These are phyloP conservation scores for Leucozona laternaria DNA, from an alignment of 2,888 invertebrate genomes.

Conservation along the genomic window DNA sequence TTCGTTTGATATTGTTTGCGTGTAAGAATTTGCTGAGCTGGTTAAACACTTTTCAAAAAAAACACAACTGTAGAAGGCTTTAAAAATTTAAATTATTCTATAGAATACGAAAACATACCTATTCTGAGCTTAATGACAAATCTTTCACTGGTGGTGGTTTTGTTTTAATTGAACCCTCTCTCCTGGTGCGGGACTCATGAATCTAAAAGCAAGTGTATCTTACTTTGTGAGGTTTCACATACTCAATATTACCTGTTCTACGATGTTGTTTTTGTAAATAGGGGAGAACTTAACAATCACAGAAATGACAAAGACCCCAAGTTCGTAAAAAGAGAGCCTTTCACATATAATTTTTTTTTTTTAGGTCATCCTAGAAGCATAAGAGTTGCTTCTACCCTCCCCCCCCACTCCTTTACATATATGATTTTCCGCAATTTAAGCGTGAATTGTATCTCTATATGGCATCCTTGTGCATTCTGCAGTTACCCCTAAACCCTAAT, in stretches of 20 bases:
- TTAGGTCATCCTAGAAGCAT: slow-evolving; percentile 64
- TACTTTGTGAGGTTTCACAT: slow-evolving; percentile 27
- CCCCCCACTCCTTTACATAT: not conserved
- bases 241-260: slow-evolving; percentile 19
- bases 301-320: slow-evolving; percentile 35
- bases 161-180: slow-evolving; percentile 5
- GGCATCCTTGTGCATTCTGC: slow-evolving; percentile 62
- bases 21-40: too few relatives aligned
- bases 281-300: slow-evolving; percentile 34
- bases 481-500: slow-evolving; percentile 54
- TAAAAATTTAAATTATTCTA: too few relatives aligned
- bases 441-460: slow-evolving; percentile 46
- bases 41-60: too few relatives aligned
- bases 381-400: slow-evolving; percentile 23
- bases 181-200: not conserved
- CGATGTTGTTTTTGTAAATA: not conserved
- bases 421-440: slow-evolving; percentile 60
- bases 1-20: too few relatives aligned
- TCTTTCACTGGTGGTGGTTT: not conserved
- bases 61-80: too few relatives aligned
- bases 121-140: not conserved
- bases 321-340: slow-evolving; percentile 13
- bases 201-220: slow-evolving; percentile 5
- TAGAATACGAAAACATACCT: too few relatives aligned
- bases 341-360: slow-evolving; percentile 28